Evolutionary conservation across 2,113 vertebrate genomes (phyloP), one percentile per base, ranked within the genome.

Genomic region (Plectropomus leopardus): DNA sequence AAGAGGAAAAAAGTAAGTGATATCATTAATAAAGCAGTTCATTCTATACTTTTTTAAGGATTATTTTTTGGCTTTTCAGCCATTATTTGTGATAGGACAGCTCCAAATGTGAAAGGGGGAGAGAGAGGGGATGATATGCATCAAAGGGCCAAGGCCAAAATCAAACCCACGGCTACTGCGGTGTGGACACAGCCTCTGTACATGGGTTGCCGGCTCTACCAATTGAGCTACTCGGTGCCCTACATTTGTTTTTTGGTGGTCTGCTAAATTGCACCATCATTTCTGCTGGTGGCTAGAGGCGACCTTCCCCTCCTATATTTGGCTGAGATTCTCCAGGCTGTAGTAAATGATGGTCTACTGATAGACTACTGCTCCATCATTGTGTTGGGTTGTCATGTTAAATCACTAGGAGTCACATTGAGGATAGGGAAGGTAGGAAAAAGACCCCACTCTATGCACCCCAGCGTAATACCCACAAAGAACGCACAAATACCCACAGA

Each of bases 391-490:
- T 68, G 68, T 45, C 69, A 82, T 77, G 74, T 67, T 58, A 83
- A 75, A 74, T 70, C 59, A 28, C 28, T 17, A 2, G 8, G 24
- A 72, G 47, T 86, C 65, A 23, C 67, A 30, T n/a, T 15, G 51
- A 86, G 86, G 54, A 72, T 10, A 4, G 24, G 32, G 58, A 68
- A 24, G 57, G 66, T 26, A 60, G 28, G 64, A 87, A 80, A 91
- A 86, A 74, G 88, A 64, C 51, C 14, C 36, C 65, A 82, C 72
- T 91, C 68, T 86, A 72, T 54, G 47, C 79, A 63, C 32, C 53
- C 48, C 59, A 23, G 73, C 55, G 68, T 77, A 24, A 24, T 14
- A 7, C 30, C 5, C 45, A 21, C 40, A 66, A 51, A 58, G 14
- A 54, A 23, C n/a, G n/a, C n/a, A n/a, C n/a, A n/a, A n/a, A n/a